Conservation (phyloP, 2,888 invertebrate species). For the Saturnia japonica region DNA sequence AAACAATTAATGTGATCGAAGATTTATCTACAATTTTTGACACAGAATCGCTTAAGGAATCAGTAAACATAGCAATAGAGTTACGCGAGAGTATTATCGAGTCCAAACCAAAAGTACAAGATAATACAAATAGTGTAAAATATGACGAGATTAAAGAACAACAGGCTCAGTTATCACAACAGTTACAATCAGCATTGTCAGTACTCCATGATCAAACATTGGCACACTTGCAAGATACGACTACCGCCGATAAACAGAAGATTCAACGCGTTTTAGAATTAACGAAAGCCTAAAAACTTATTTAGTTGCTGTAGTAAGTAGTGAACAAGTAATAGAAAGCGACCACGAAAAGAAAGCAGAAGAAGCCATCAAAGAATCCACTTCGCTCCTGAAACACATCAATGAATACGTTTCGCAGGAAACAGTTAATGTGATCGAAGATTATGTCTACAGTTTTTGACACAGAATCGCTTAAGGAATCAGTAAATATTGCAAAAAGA, state of each 20-base stretch:
- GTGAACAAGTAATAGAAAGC: not conserved
- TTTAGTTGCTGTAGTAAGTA: not conserved
- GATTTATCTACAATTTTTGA: conserved; percentile 6
- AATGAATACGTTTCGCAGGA: not conserved
- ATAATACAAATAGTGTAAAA: not conserved
- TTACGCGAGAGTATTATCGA: conserved; percentile 34
- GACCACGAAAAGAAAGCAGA: not conserved
- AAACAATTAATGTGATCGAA: not conserved
- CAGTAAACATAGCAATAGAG: conserved; percentile 37
- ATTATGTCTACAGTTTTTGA: not conserved
- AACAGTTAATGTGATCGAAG: not conserved
- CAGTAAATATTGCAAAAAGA: not conserved
- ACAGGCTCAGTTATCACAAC: conserved; percentile 15
- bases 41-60: conserved; percentile 35
- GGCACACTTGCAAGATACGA: not conserved
- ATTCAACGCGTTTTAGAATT: not conserved
- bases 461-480: not conserved
- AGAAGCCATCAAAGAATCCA: not conserved
- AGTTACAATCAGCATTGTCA: conserved; percentile 27
- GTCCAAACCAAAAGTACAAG: conserved; percentile 3
- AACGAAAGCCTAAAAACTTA: not conserved
- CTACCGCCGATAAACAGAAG: not conserved
- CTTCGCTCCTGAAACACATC: not conserved
- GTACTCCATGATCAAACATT: not conserved
- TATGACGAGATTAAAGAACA: not conserved